Evolutionary conservation across 1,140 invertebrate species (phyloP), one percentile per base, ranked within the genome.

Genomic region (Cyrtorhinus lividipennis): DNA sequence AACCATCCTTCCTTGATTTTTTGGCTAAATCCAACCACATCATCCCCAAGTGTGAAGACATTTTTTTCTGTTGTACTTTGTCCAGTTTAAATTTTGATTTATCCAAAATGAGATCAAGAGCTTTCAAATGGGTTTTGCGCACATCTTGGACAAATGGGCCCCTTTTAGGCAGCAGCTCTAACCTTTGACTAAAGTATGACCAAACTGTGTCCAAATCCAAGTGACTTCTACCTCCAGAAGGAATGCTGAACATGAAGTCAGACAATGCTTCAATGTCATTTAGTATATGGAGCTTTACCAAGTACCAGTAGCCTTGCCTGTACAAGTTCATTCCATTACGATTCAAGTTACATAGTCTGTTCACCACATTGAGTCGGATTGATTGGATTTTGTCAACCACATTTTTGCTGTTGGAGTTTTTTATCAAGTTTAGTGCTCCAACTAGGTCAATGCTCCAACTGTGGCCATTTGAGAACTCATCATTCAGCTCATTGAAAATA

Each of bases 301-400:
- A 83, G 67, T 86, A 80, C 56, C 83, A 80, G 72, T 95, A 95
- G 59, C 85, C 86, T 70, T 88, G 80, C 62, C 86, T 81, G 71
- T 93, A 95, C 23, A 84, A 84, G n/a, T 86, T 85, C 66, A 75
- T 75, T 66, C 82, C 65, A 23, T 64, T 63, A 24, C 67, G 61
- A 25, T 68, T 67, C 12, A 63, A 53, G 27, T 77, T 78, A 23
- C 83, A 82, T 24, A 92, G 73, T 63, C 82, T 79, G 22, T 84
- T 79, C 24, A 90, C 78, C 66, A 88, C 73, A 38, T 79, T 71
- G 15, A 73, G 72, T 45, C 83, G 77, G 26, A 84, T 73, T 1
- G 63, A 64, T 15, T 76, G 70, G 18, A 84, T 66, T 60, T 74
- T 69, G 0, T 67, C 61, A 20, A 73, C 68, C 64, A 84, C 77